Percentiles rank a stretch among this genome's conserved stretches.
Evolutionary conservation across 1,140 invertebrate species (phyloP).

Genomic region (Brachionus calyciflorus): DNA sequence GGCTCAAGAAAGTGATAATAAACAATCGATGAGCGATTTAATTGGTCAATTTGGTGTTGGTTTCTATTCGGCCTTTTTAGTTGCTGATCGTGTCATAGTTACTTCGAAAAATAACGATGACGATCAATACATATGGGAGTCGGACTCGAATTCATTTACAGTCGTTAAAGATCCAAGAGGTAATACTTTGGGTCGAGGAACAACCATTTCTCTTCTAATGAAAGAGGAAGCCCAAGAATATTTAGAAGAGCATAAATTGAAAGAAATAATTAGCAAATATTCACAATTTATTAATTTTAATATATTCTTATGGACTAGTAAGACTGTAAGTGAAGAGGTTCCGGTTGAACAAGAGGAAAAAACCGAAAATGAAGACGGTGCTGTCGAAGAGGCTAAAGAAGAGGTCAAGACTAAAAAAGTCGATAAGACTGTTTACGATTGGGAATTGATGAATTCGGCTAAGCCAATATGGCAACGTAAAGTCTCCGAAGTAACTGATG

Average conservation of each 20-base stretch:
- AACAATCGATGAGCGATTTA: conserved; percentile 50
- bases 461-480: conserved; percentile 83
- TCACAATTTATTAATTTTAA: conserved; percentile 99
- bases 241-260: conserved; percentile 84
- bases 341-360: conserved; percentile 65
- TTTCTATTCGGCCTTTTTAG: conserved; percentile 92
- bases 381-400: conserved; percentile 66
- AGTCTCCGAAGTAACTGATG: conserved; percentile 76
- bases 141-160: conserved; percentile 74
- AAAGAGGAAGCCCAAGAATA: conserved; percentile 96
- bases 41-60: conserved; percentile 89
- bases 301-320: conserved; percentile 92
- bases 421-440: conserved; percentile 96
- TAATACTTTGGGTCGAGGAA: conserved; percentile 81
- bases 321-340: conserved; percentile 72
- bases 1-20: conserved; percentile 19
- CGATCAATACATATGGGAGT: conserved; percentile 96
- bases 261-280: conserved; percentile 89
- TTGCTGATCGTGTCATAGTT: conserved; percentile 66
- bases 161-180: conserved; percentile 90
- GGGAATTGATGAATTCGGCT: conserved; percentile 90
- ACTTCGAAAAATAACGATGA: conserved; percentile 94
- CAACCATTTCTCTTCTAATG: conserved; percentile 76
- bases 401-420: conserved; percentile 63
- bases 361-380: conserved; percentile 61